A percentile compares a stretch with the other conserved stretches of the same genome.
These are phyloP conservation scores for Hepsetus odoe DNA, from an alignment of 2,113 vertebrate genomes.

Conservation along the genomic window DNA sequence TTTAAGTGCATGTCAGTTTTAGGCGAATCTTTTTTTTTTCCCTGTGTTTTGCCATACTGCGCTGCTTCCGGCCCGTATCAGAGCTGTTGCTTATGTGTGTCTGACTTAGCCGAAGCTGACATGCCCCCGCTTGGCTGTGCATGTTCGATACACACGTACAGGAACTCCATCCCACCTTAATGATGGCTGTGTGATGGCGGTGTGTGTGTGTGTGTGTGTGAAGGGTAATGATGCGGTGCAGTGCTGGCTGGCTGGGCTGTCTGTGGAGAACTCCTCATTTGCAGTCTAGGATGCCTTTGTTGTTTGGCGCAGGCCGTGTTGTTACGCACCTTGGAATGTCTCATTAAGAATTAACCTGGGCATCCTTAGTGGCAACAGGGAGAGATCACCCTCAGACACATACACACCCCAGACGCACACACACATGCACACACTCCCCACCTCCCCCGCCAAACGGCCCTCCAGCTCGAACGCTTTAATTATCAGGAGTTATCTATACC, in stretches of 20 bases:
- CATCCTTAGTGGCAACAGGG: slow-evolving; percentile 73
- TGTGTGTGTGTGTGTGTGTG: slow-evolving; percentile 47
- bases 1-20: slow-evolving; percentile 36
- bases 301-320: slow-evolving; percentile 73
- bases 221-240: slow-evolving; percentile 60
- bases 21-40: slow-evolving; percentile 4
- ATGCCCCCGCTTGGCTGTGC: slow-evolving; percentile 32
- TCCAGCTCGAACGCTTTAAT: slow-evolving; percentile 55
- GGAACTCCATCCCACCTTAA: slow-evolving; percentile 57
- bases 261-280: slow-evolving; percentile 60
- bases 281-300: slow-evolving; percentile 72
- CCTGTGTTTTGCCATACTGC: neutral
- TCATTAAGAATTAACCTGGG: slow-evolving; percentile 85
- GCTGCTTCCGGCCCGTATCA: neutral
- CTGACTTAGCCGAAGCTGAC: slow-evolving; percentile 39
- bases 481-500: slow-evolving; percentile 48
- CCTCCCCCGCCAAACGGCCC: slow-evolving; percentile 31
- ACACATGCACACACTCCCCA: slow-evolving; percentile 8
- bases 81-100: slow-evolving; percentile 27
- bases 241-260: slow-evolving; percentile 46
- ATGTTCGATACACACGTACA: slow-evolving; percentile 26
- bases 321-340: slow-evolving; percentile 79
- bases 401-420: slow-evolving; percentile 22
- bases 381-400: slow-evolving; percentile 50
- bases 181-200: slow-evolving; percentile 49